Conservation (phyloP, 1,140 invertebrate genomes). For the Pararge aegeria region DNA sequence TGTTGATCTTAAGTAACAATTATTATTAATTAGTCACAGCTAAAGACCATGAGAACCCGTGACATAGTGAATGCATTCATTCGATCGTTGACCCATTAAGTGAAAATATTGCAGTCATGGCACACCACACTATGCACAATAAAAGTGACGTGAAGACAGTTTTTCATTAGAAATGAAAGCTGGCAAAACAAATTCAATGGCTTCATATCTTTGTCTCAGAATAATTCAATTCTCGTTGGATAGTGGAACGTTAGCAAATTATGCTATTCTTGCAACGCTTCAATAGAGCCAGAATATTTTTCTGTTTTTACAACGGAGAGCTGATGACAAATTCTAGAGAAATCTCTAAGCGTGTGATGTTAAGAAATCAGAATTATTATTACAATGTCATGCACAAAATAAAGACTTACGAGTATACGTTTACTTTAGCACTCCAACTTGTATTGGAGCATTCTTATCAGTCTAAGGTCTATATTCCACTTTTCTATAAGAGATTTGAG, state of each 20-base stretch:
- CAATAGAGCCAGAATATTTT: slow-evolving; percentile 60
- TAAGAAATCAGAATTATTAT: slow-evolving; percentile 1
- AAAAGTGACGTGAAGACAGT: slow-evolving; percentile 39
- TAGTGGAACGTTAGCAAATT: slow-evolving; percentile 46
- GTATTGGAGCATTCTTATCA: too few relatives aligned
- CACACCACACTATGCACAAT: slow-evolving; percentile 12
- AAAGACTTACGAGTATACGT: neutral
- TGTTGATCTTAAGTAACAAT: neutral
- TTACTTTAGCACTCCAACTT: too few relatives aligned
- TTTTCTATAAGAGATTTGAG: too few relatives aligned
- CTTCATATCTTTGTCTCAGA: slow-evolving; percentile 45
- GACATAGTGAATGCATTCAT: slow-evolving; percentile 6
- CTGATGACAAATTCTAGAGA: slow-evolving; percentile 37
- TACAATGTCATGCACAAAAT: neutral
- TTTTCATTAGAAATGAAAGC: slow-evolving; percentile 62
- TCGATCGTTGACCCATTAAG: slow-evolving; percentile 40
- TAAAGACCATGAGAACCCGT: neutral
- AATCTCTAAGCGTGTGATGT: slow-evolving; percentile 32
- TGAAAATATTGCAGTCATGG: slow-evolving; percentile 42
- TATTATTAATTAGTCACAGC: neutral
- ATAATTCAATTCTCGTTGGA: slow-evolving; percentile 45
- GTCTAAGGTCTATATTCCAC: too few relatives aligned
- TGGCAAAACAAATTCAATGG: slow-evolving; percentile 55
- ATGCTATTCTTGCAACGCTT: slow-evolving; percentile 59
- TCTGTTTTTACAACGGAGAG: slow-evolving; percentile 45